phyloP scores from a whole-genome alignment of 2,888 invertebrate genomes.

The Linnaemya vulpina region DNA sequence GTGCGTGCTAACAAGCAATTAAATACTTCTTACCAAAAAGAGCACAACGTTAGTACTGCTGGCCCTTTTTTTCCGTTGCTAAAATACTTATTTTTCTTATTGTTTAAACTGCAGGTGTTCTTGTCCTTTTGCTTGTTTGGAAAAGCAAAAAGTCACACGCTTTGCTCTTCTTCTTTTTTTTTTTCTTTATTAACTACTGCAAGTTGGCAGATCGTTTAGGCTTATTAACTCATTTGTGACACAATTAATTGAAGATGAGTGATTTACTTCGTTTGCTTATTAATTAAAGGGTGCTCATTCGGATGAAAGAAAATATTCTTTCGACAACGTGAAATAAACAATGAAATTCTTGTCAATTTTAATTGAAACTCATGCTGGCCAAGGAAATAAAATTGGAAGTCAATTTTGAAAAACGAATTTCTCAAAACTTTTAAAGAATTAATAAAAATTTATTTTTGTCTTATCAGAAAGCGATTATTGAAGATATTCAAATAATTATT shows the following conservation, averaged over 20 bases:
- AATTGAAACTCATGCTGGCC: too few species aligned
- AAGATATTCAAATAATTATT: too few species aligned
- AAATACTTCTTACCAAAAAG: constrained; percentile 73
- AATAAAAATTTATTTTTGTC: too few species aligned
- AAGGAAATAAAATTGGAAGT: too few species aligned
- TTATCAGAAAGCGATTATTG: too few species aligned
- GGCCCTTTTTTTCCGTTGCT: constrained; percentile 20
- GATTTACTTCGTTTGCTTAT: too few species aligned
- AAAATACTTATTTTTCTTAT: constrained; percentile 44
- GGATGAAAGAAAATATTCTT: too few species aligned
- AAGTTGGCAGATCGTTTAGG: background rate
- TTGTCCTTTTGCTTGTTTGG: constrained; percentile 60
- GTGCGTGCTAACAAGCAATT: constrained; percentile 76
- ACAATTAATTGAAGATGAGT: background rate
- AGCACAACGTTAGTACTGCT: constrained; percentile 59
- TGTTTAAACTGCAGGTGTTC: constrained; percentile 66
- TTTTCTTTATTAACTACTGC: background rate
- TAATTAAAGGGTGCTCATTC: too few species aligned
- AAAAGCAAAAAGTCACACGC: constrained; percentile 63
- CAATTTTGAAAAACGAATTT: too few species aligned
- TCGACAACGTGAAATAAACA: too few species aligned
- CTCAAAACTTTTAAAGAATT: too few species aligned
- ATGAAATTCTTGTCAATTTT: too few species aligned
- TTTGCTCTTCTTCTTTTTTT: constrained; percentile 48
- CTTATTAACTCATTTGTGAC: background rate